A percentile compares a stretch with the other conserved stretches of the same genome.
Evolutionary conservation across 2,113 vertebrate species (phyloP).

Genomic region (Camelus bactrianus): DNA sequence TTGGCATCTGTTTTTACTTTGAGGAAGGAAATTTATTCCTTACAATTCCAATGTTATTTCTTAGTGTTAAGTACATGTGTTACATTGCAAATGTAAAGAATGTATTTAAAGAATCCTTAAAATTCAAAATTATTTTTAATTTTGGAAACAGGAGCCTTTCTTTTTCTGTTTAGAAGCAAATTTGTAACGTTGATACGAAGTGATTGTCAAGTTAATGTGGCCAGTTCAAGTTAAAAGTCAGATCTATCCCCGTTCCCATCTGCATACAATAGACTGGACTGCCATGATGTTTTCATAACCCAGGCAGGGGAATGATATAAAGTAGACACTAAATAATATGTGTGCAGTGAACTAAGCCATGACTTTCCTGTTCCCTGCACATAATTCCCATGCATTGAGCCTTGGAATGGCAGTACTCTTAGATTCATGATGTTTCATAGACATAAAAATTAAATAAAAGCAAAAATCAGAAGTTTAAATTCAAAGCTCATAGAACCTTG

Average conservation of each 20-base stretch:
- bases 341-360: background rate
- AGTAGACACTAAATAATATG: background rate
- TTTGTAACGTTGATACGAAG: background rate
- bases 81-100: conserved; percentile 1
- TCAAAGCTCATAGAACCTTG: background rate
- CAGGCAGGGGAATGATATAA: background rate
- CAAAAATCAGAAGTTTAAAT: background rate
- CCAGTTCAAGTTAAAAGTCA: conserved; percentile 17
- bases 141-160: conserved; percentile 1
- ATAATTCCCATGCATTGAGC: background rate
- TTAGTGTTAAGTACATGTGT: conserved; percentile 24
- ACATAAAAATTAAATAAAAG: background rate
- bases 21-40: conserved; percentile 35
- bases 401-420: background rate
- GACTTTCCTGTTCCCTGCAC: background rate
- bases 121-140: conserved; percentile 46
- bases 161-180: conserved; percentile 12
- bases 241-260: background rate
- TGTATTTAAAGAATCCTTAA: conserved; percentile 57
- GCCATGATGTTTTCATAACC: background rate
- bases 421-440: background rate
- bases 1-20: conserved; percentile 53
- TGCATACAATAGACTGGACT: background rate
- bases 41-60: conserved; percentile 19
- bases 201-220: background rate